Conservation (phyloP, 2,888 invertebrate species). For the Machimus atricapillus region DNA sequence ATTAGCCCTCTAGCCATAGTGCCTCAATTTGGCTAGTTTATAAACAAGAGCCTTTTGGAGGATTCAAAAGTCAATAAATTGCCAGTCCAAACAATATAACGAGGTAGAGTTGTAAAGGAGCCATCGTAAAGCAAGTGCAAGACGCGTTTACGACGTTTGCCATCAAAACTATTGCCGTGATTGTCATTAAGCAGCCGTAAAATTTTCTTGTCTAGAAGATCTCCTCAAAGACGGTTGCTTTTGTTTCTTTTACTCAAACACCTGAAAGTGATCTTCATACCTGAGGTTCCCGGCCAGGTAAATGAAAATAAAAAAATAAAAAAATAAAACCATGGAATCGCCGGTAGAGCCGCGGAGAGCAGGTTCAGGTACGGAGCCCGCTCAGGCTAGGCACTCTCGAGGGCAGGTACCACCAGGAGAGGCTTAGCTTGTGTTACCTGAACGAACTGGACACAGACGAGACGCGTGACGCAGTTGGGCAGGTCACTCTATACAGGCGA, state of each 20-base stretch:
- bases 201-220: neutral
- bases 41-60: neutral
- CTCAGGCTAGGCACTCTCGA: neutral
- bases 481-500: neutral
- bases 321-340: neutral
- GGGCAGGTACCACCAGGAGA: neutral
- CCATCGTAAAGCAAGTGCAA: constrained; percentile 9
- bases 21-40: neutral
- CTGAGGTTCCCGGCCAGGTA: neutral
- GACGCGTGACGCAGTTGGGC: constrained; percentile 6
- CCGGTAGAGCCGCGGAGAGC: neutral
- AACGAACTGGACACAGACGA: neutral
- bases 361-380: neutral
- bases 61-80: neutral
- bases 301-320: neutral
- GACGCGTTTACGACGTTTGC: neutral
- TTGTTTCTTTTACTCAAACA: neutral
- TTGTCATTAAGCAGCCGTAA: neutral
- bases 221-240: neutral
- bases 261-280: constrained; percentile 12
- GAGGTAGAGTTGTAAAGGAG: neutral
- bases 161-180: neutral
- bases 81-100: neutral
- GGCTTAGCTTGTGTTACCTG: neutral
- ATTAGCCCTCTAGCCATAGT: neutral